Base-by-base conservation (phyloP, 1,140 invertebrate genomes). In the Armadillidium nasatum region DNA sequence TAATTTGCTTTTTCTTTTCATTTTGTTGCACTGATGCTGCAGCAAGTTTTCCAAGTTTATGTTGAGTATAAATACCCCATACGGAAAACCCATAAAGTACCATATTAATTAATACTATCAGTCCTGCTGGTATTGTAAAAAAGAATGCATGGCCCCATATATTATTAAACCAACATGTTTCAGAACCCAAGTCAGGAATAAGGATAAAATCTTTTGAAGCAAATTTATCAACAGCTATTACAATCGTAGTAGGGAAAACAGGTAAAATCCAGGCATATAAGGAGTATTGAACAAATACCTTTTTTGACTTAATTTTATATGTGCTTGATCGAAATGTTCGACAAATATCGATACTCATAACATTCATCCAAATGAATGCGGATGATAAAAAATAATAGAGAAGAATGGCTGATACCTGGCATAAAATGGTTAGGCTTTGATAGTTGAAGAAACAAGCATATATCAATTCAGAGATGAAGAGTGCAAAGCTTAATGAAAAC, bases 41-140 rank as follows among this genome's bases (percentile, higher is more conserved):
- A 50, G 81, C 76, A 74, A 79, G 72, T 60, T 80, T 75, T 13
- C 77, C 77, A 9, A 71, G 71, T 54, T 71, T 78, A 66, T 76
- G 72, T 66, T 80, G 79, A 15, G 19, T 76, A 67, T 80, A 80
- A 19, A 80, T 80, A 21, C 66, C 76, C 43, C 60, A 77, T 1
- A 84, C 84, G 0, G 86, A 86, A 7, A 84, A 70, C 19, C 81
- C 71, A 75, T 85, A 87, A 22, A 87, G 81, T n/a, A 85, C 73
- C 6, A 84, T 46, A 76, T 87, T 87, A 15, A 80, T 72, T 0
- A 83, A 7, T 0, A 87, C 78, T 9, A 87, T n/a, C 0, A 85
- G 21, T 0, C 77, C 83, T 7, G 86, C 82, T 0, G 87, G 87
- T 13, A 85, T 33, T 43, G 83, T 81, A 79, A 87, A 87, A 72